Evolutionary conservation across 2,888 invertebrate species (phyloP).

Genomic region (Crocallis elinguaria): DNA sequence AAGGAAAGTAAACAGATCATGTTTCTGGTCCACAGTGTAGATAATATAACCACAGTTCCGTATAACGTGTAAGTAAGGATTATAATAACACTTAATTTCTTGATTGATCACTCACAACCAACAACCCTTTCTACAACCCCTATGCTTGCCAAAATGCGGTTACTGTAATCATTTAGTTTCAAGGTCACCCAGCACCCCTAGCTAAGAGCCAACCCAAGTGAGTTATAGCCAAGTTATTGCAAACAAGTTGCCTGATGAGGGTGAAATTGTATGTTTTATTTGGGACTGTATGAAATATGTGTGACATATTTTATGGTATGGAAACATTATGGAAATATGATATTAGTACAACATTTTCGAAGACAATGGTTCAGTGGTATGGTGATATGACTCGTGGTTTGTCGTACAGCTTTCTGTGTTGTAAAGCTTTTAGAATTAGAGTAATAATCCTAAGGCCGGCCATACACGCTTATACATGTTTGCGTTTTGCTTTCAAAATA

Average conservation of each 20-base stretch:
- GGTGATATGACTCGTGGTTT: neutral
- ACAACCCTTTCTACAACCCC: neutral
- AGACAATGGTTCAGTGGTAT: neutral
- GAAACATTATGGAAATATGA: neutral
- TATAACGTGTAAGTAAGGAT: no score
- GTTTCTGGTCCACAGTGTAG: no score
- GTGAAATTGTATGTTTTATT: conserved; percentile 14
- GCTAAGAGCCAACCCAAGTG: neutral
- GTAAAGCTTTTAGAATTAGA: no score
- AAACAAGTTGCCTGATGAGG: conserved; percentile 15
- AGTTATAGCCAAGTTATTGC: conserved; percentile 7
- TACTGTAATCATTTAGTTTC: neutral
- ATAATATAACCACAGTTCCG: no score
- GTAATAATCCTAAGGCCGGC: no score
- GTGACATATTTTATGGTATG: neutral
- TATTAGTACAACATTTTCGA: neutral
- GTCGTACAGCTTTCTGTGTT: no score
- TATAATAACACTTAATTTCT: no score
- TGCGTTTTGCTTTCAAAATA: no score
- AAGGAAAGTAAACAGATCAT: no score
- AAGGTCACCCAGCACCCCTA: conserved; percentile 6
- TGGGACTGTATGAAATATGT: conserved; percentile 13
- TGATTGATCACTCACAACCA: neutral
- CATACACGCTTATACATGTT: no score
- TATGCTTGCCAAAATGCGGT: conserved; percentile 7